These are phyloP conservation scores for Drosophila atripex DNA, from an alignment of 2,888 invertebrate species.

Conservation along the genomic window DNA sequence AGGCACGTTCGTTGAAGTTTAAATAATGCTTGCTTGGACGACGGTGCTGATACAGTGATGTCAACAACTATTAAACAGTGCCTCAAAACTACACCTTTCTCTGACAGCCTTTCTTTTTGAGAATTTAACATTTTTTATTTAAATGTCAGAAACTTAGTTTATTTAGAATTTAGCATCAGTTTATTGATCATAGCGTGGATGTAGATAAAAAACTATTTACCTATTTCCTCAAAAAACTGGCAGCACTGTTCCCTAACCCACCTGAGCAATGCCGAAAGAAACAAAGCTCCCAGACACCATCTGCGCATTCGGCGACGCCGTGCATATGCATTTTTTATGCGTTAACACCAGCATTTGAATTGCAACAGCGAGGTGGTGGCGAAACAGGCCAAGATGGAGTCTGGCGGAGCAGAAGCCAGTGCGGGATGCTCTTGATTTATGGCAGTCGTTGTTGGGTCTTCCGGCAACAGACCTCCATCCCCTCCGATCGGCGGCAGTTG, in stretches of 20 bases:
- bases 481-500: constrained; percentile 61
- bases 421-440: constrained; percentile 78
- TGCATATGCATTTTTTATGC: constrained; percentile 79
- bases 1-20: constrained; percentile 37
- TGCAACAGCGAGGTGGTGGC: constrained; percentile 43
- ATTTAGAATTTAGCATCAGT: too few relatives aligned
- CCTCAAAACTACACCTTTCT: too few relatives aligned
- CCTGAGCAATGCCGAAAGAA: constrained; percentile 9
- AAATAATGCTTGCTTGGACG: constrained; percentile 58
- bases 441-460: constrained; percentile 40
- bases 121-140: too few relatives aligned
- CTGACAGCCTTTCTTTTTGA: too few relatives aligned
- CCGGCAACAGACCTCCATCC: constrained; percentile 28
- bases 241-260: constrained; percentile 4
- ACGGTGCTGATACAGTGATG: constrained; percentile 7
- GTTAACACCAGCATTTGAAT: constrained; percentile 81
- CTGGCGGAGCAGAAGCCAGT: constrained; percentile 29
- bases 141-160: too few relatives aligned
- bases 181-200: too few relatives aligned
- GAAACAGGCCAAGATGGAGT: constrained; percentile 2
- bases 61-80: not conserved
- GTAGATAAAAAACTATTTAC: too few relatives aligned
- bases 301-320: constrained; percentile 39
- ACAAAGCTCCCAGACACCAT: constrained; percentile 33
- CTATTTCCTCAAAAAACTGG: constrained; percentile 2